A percentile compares a stretch with the other conserved stretches of the same genome.
Conservation (phyloP, 1,140 invertebrate species). For the Heliconius himera region DNA sequence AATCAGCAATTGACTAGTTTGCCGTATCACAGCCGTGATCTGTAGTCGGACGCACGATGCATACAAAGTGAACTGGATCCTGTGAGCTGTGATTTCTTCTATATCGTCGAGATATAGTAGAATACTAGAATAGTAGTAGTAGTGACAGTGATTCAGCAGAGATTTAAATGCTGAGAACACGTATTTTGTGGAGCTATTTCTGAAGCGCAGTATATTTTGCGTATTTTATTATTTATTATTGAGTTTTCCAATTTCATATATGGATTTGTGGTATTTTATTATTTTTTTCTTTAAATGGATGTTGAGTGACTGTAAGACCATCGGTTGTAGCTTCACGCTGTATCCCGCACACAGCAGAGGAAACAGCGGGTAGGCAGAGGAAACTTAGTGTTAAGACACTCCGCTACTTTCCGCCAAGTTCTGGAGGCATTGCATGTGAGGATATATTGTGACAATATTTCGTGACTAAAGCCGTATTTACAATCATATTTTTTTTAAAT, state of each 20-base stretch:
- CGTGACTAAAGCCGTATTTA: too few species aligned
- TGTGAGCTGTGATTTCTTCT: slow-evolving; percentile 63
- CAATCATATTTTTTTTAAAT: too few species aligned
- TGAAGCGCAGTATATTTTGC: not conserved
- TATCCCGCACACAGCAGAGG: too few species aligned
- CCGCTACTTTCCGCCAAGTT: too few species aligned
- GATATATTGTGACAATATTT: too few species aligned
- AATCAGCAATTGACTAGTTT: slow-evolving; percentile 65
- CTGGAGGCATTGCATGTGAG: too few species aligned
- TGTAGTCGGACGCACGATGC: slow-evolving; percentile 61
- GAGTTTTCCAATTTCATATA: not conserved
- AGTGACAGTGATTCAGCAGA: slow-evolving; percentile 45
- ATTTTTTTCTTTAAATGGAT: too few species aligned
- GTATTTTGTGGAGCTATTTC: not conserved
- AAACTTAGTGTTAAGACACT: too few species aligned
- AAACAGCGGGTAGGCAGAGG: too few species aligned
- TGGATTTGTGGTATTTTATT: too few species aligned
- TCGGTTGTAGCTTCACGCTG: too few species aligned
- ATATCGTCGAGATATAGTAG: slow-evolving; percentile 50
- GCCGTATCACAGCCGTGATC: slow-evolving; percentile 56
- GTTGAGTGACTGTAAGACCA: too few species aligned
- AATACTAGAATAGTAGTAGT: slow-evolving; percentile 1
- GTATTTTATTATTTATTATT: not conserved
- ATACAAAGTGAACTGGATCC: slow-evolving; percentile 63
- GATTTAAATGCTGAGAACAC: slow-evolving; percentile 5